Evolutionary conservation across 2,113 vertebrate species (phyloP).

Genomic region (Ranitomeya variabilis): DNA sequence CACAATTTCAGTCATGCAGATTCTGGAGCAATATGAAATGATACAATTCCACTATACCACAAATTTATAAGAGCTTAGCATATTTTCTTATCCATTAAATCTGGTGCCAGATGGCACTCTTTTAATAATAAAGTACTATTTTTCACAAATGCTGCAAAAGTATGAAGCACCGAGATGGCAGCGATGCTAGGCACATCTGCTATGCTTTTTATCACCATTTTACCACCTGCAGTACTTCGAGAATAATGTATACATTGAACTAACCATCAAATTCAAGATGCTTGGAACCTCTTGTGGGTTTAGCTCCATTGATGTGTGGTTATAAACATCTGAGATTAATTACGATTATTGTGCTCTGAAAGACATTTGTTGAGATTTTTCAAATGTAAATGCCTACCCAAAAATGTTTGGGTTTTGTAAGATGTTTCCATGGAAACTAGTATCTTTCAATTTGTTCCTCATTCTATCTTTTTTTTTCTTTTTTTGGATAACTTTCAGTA

Average conservation of each 20-base stretch:
- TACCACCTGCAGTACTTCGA: neutral
- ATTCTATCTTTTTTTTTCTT: neutral
- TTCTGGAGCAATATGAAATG: too few relatives aligned
- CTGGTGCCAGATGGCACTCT: neutral
- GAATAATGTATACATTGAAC: neutral
- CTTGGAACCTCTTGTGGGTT: neutral
- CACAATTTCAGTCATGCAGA: too few relatives aligned
- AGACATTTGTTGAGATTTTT: conserved; percentile 22
- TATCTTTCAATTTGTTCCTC: neutral
- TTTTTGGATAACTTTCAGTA: conserved; percentile 12
- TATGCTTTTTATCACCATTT: neutral
- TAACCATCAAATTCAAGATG: neutral
- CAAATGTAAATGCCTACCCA: conserved; percentile 17
- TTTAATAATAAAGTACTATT: neutral
- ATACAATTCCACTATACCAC: too few relatives aligned
- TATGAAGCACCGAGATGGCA: neutral
- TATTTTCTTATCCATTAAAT: neutral
- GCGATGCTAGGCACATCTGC: conserved; percentile 4
- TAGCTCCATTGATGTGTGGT: neutral
- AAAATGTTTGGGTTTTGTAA: conserved; percentile 40
- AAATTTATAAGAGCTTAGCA: neutral
- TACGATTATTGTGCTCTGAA: conserved; percentile 39
- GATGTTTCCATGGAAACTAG: conserved; percentile 40
- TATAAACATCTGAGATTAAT: conserved; percentile 37
- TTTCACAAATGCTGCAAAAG: neutral